Evolutionary conservation across 2,797 vertebrate genomes (phyloP).

Genomic region (Selene dorsalis): DNA sequence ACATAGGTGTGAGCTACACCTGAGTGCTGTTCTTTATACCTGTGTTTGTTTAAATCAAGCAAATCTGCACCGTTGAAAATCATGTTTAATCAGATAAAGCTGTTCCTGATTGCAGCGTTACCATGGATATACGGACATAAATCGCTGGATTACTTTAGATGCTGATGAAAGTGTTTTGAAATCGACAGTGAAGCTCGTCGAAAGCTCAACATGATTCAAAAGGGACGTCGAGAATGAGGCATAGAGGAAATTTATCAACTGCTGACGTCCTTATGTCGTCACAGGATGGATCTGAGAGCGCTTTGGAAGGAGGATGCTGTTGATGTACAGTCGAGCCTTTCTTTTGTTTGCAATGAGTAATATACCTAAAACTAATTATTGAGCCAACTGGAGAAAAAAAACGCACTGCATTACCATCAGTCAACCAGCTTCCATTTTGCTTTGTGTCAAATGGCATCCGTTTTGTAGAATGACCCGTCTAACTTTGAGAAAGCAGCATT

Average conservation of each 20-base stretch:
- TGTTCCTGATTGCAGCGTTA: neutral
- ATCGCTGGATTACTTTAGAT: neutral
- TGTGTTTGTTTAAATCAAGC: neutral
- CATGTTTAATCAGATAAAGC: neutral
- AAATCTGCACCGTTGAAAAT: neutral
- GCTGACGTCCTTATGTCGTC: too few species aligned
- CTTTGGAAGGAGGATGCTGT: neutral
- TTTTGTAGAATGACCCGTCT: neutral
- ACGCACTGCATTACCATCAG: too few species aligned
- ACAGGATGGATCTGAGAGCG: too few species aligned
- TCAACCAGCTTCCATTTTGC: neutral
- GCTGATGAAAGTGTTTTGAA: neutral
- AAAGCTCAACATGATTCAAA: neutral
- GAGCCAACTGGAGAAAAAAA: too few species aligned
- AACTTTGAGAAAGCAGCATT: neutral
- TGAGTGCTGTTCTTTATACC: neutral
- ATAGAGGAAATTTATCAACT: neutral
- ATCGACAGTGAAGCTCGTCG: neutral
- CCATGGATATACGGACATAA: neutral
- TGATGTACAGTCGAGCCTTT: too few species aligned
- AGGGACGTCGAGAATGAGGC: neutral
- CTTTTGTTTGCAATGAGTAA: too few species aligned
- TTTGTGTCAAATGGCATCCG: neutral
- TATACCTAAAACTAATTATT: too few species aligned
- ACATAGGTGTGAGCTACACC: neutral